These are phyloP conservation scores for Tenrec ecaudatus DNA, from an alignment of 2,113 vertebrate species.

Conservation along the genomic window DNA sequence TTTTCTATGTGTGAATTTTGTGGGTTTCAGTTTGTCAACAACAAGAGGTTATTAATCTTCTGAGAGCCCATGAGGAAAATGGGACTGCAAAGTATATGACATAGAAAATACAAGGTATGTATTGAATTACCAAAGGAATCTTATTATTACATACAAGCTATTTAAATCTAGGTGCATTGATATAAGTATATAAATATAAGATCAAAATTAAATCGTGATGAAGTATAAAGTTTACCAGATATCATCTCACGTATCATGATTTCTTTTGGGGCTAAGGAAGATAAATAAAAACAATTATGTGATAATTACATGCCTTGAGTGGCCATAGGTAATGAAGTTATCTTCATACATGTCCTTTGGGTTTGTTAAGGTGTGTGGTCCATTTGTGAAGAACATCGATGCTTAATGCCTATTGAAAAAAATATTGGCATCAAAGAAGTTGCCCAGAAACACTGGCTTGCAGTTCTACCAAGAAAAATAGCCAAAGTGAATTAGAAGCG, in stretches of 20 bases:
- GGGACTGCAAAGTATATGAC: rapidly evolving
- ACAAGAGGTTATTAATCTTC: neutral
- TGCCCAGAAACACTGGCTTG: neutral
- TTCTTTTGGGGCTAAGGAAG: neutral
- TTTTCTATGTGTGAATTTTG: constrained; percentile 53
- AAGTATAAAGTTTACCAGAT: neutral
- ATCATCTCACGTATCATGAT: neutral
- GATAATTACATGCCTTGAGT: constrained; percentile 22
- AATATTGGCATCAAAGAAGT: constrained; percentile 16
- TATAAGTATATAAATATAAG: constrained; percentile 12
- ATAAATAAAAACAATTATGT: neutral
- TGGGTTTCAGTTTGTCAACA: constrained; percentile 56
- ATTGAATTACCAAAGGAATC: neutral
- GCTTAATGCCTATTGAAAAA: constrained; percentile 19
- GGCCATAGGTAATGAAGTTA: neutral
- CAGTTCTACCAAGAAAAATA: neutral
- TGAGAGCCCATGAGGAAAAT: rapidly evolving
- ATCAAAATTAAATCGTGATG: neutral
- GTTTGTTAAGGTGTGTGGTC: constrained; percentile 19
- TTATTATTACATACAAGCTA: neutral
- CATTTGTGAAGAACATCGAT: neutral
- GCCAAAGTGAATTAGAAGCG: neutral
- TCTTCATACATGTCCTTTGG: neutral
- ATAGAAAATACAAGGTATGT: constrained; percentile 27
- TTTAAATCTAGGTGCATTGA: neutral